Conservation (phyloP, 2,888 invertebrate species). For the Encarsia formosa region DNA sequence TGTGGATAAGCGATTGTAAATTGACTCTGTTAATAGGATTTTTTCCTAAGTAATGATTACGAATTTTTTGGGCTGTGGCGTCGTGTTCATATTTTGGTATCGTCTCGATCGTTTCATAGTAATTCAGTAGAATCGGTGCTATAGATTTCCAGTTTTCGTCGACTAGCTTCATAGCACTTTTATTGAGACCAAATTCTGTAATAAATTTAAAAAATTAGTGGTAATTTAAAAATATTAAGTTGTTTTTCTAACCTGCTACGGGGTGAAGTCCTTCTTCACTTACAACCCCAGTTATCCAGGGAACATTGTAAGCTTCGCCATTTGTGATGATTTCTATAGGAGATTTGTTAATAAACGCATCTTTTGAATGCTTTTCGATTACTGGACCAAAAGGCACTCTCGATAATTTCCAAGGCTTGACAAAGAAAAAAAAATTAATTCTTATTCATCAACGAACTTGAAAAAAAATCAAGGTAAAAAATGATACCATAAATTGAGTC, state of each 20-base stretch:
- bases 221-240: too few species aligned
- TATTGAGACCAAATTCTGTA: constrained; percentile 32
- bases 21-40: constrained; percentile 51
- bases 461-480: too few species aligned
- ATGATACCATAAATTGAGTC: constrained; percentile 61
- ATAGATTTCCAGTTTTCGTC: constrained; percentile 59
- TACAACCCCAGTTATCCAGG: constrained; percentile 63
- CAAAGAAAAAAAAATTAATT: too few species aligned
- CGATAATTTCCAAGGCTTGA: constrained; percentile 61
- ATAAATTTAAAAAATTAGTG: too few species aligned
- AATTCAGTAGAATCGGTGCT: constrained; percentile 62
- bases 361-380: constrained; percentile 57
- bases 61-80: constrained; percentile 55
- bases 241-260: constrained; percentile 63
- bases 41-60: constrained; percentile 56
- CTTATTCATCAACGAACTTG: too few species aligned
- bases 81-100: too few species aligned
- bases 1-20: constrained; percentile 45
- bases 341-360: constrained; percentile 64
- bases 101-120: constrained; percentile 53
- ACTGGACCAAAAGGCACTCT: constrained; percentile 72
- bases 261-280: constrained; percentile 73
- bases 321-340: constrained; percentile 61
- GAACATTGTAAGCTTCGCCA: constrained; percentile 61
- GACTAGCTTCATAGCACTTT: constrained; percentile 53